Percentiles rank a stretch among this genome's conserved stretches.
These are phyloP conservation scores for Xenotilapia caudafasciata DNA, from an alignment of 2,113 vertebrate species.

Conservation along the genomic window DNA sequence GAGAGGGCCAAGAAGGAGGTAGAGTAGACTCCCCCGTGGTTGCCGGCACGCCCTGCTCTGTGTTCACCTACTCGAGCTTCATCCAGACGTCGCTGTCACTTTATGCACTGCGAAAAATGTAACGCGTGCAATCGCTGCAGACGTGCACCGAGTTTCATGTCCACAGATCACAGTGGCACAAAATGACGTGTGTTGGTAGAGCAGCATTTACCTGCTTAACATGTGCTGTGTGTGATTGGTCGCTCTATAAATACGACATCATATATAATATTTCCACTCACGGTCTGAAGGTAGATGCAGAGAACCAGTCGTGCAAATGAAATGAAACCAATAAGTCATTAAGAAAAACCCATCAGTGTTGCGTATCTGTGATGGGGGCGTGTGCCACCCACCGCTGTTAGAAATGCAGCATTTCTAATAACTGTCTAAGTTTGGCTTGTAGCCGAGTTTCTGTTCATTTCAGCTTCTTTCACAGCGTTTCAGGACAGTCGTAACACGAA, in stretches of 20 bases:
- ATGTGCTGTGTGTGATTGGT: neutral
- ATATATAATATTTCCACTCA: fast-evolving
- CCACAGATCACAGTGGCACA: neutral
- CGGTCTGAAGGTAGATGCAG: fast-evolving
- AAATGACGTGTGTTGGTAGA: neutral
- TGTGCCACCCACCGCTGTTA: neutral
- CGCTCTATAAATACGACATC: neutral
- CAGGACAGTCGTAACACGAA: too few relatives aligned
- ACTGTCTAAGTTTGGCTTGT: neutral
- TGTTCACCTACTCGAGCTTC: neutral
- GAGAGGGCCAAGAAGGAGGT: slow-evolving; percentile 97
- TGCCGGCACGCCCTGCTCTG: slow-evolving; percentile 7
- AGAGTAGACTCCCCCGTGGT: slow-evolving; percentile 63
- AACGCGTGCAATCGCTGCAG: neutral
- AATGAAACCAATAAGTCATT: neutral
- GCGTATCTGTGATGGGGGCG: neutral
- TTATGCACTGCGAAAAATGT: neutral
- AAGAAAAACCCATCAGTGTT: neutral
- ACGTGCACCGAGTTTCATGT: neutral
- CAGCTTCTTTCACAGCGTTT: neutral
- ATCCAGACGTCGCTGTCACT: neutral
- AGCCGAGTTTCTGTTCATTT: neutral
- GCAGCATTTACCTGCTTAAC: neutral
- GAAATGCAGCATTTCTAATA: neutral
- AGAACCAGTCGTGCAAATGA: neutral